Percentiles rank a stretch among this genome's conserved stretches.
Conservation (phyloP, 2,113 vertebrate species). For the Pongo abelii region DNA sequence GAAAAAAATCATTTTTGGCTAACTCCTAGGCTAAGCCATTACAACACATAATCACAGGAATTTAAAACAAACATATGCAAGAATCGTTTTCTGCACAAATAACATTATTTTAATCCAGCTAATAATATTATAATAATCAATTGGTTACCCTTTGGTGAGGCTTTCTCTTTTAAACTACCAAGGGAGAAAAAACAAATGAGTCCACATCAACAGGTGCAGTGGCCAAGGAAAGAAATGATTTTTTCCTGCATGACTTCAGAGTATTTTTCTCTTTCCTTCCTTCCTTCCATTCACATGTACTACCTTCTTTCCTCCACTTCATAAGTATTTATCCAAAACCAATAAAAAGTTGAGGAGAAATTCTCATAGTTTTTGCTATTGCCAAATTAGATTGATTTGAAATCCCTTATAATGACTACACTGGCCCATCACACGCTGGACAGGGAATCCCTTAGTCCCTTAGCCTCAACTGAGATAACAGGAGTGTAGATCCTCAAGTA, state of each 20-base stretch:
- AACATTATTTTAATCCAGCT: not conserved
- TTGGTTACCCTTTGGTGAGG: not conserved
- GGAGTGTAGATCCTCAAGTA: not conserved
- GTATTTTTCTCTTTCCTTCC: not conserved
- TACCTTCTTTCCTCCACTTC: not conserved
- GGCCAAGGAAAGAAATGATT: not conserved
- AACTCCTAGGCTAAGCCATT: not conserved
- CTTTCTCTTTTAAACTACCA: not conserved
- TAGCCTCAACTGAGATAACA: not conserved
- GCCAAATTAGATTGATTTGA: not conserved
- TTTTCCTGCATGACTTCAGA: not conserved
- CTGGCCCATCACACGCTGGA: not conserved
- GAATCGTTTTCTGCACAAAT: not conserved
- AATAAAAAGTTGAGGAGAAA: not conserved
- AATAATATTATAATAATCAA: constrained; percentile 5
- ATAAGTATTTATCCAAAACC: not conserved
- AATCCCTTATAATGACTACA: not conserved
- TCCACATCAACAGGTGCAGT: not conserved
- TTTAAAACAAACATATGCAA: not conserved
- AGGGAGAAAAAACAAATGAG: not conserved
- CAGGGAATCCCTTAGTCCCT: not conserved
- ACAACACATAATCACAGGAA: not conserved
- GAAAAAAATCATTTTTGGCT: not conserved
- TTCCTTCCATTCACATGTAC: too few species aligned
- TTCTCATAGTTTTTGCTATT: not conserved